phyloP scores from a whole-genome alignment of 2,797 vertebrate species.

The Chelonia mydas region DNA sequence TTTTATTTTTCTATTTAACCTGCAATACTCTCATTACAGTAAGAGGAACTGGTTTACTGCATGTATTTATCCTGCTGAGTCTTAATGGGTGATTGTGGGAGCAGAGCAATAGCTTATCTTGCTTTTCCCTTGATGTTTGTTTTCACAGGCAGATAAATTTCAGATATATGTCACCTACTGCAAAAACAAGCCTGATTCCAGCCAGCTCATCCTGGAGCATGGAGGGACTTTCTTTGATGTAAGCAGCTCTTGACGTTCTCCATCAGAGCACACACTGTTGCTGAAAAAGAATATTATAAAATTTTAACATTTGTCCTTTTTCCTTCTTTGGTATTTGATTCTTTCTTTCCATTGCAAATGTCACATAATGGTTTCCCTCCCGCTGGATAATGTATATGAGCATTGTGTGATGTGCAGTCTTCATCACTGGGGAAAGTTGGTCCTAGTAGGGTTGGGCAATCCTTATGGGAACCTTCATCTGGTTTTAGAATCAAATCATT shows the following conservation, averaged over 20 bases:
- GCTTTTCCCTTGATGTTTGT: constrained; percentile 61
- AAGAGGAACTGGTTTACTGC: neutral
- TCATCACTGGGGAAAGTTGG: neutral
- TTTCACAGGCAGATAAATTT: constrained; percentile 96
- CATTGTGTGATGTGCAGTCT: neutral
- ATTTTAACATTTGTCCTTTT: neutral
- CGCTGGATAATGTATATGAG: neutral
- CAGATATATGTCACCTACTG: constrained; percentile 99
- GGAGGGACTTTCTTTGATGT: constrained; percentile 98
- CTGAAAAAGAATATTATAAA: neutral
- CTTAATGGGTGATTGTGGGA: neutral
- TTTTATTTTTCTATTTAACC: neutral
- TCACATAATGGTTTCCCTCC: neutral
- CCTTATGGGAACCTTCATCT: neutral
- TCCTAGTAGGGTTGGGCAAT: neutral
- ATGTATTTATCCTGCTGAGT: constrained; percentile 36
- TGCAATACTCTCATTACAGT: neutral
- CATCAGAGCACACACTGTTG: neutral
- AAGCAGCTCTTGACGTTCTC: constrained; percentile 76
- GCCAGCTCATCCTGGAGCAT: constrained; percentile 95
- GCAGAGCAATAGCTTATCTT: constrained; percentile 42
- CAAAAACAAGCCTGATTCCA: constrained; percentile 99
- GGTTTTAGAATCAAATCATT: neutral
- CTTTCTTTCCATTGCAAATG: neutral
- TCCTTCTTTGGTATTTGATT: neutral